phyloP scores from a whole-genome alignment of 2,888 invertebrate species.

The Zelleria hepariella region DNA sequence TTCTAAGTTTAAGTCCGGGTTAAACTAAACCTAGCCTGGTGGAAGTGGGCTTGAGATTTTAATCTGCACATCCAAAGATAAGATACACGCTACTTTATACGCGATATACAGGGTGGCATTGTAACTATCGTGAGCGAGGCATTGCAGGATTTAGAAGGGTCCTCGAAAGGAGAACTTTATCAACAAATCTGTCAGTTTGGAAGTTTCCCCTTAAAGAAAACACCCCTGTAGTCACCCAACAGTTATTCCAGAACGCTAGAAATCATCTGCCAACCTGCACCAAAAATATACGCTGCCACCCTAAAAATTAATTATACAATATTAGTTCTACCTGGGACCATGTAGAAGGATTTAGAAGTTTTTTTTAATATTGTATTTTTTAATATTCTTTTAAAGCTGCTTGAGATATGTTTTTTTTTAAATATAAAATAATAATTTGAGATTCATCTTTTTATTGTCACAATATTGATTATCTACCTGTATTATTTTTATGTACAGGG shows the following conservation, averaged over 20 bases:
- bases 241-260: no score
- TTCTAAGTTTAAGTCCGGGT: neutral
- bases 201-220: no score
- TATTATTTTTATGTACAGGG: neutral
- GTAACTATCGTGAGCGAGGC: neutral
- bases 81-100: neutral
- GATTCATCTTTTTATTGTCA: neutral
- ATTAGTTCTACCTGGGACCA: slow-evolving; percentile 28
- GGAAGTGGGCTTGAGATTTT: neutral
- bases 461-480: neutral
- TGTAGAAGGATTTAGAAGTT: slow-evolving; percentile 22
- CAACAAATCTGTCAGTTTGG: no score
- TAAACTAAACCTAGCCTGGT: neutral
- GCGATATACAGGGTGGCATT: neutral
- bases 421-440: neutral
- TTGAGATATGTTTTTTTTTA: neutral
- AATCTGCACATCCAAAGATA: neutral
- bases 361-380: neutral
- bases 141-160: no score
- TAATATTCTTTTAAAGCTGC: neutral
- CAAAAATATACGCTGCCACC: neutral
- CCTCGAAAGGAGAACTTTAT: no score
- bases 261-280: no score
- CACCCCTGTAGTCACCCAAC: no score
- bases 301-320: neutral